Evolutionary conservation across 1,140 invertebrate genomes (phyloP).

Genomic region (Pseudomyrmex cubaensis): DNA sequence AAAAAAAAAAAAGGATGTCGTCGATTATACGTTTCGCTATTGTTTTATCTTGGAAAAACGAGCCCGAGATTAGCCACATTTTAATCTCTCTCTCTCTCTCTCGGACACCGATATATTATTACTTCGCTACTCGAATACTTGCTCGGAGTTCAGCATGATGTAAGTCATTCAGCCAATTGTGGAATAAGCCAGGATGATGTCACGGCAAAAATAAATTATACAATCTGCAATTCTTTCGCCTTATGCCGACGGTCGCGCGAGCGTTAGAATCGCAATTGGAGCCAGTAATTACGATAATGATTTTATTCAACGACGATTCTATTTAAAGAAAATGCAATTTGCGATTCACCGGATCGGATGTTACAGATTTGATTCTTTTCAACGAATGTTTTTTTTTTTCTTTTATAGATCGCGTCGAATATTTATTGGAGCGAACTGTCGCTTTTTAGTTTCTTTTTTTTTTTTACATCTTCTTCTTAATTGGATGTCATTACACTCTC

Average conservation of each 20-base stretch:
- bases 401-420: no score
- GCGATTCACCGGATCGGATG: no score
- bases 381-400: no score
- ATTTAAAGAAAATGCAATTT: no score
- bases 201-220: slow-evolving; percentile 42
- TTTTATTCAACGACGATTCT: no score
- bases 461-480: no score
- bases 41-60: background rate
- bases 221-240: slow-evolving; percentile 6
- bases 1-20: no score
- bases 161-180: slow-evolving; percentile 46
- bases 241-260: background rate
- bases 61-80: background rate
- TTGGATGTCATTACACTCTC: no score
- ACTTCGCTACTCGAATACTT: background rate
- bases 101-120: background rate
- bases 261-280: background rate
- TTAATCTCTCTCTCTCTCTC: background rate
- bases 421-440: no score
- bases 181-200: slow-evolving; percentile 41
- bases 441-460: no score
- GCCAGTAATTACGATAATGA: background rate
- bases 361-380: no score
- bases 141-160: slow-evolving; percentile 1
- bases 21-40: no score